Conservation (phyloP, 2,113 vertebrate genomes). For the Acinonyx jubatus region DNA sequence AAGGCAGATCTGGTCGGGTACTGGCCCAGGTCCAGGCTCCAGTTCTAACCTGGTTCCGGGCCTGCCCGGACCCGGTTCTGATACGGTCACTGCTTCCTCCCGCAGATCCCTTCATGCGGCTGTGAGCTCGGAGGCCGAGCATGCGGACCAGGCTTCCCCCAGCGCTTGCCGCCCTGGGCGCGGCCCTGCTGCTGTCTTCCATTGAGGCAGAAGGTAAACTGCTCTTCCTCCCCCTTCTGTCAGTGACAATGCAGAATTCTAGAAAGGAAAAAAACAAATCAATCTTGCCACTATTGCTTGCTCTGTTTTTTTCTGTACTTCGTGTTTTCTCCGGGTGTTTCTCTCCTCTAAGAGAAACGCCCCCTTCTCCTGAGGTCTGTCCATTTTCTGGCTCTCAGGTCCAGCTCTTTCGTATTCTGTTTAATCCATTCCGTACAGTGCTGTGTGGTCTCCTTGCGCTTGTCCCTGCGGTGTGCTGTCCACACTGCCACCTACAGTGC, state of each 20-base stretch:
- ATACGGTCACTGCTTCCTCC: slow-evolving; percentile 69
- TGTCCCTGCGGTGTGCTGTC: slow-evolving; percentile 87
- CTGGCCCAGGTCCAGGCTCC: slow-evolving; percentile 58
- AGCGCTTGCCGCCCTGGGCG: slow-evolving; percentile 88
- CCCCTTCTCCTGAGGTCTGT: slow-evolving; percentile 62
- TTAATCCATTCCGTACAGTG: slow-evolving; percentile 37
- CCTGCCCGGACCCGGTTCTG: slow-evolving; percentile 66
- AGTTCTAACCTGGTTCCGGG: slow-evolving; percentile 75
- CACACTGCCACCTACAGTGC: slow-evolving; percentile 70
- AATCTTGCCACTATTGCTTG: slow-evolving; percentile 54
- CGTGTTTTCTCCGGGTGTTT: slow-evolving; percentile 45
- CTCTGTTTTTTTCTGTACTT: slow-evolving; percentile 69
- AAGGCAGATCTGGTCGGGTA: slow-evolving; percentile 48
- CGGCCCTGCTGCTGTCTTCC: slow-evolving; percentile 87
- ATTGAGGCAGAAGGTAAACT: slow-evolving; percentile 95
- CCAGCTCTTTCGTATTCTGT: slow-evolving; percentile 75
- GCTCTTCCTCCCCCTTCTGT: slow-evolving; percentile 29
- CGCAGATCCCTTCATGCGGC: slow-evolving; percentile 92
- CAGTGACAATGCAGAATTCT: slow-evolving; percentile 33
- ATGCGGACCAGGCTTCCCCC: slow-evolving; percentile 91
- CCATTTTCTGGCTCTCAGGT: slow-evolving; percentile 48
- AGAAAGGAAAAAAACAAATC: background rate
- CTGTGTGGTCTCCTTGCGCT: slow-evolving; percentile 68
- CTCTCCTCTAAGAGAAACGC: slow-evolving; percentile 78
- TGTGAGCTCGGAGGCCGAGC: slow-evolving; percentile 87